Evolutionary conservation across 2,888 invertebrate genomes (phyloP).

Genomic region (Epinotia nisella): DNA sequence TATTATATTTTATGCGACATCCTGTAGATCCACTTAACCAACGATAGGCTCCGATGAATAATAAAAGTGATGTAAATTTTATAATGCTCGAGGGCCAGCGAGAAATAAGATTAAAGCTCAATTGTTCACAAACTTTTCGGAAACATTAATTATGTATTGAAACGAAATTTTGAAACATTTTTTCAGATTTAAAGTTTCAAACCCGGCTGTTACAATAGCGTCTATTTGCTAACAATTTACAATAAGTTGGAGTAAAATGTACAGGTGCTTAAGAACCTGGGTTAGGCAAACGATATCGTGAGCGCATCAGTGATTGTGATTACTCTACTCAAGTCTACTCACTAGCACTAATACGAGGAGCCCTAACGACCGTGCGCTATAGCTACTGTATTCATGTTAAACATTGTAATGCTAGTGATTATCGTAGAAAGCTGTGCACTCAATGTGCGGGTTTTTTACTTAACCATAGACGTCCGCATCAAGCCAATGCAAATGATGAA

Average conservation of each 20-base stretch:
- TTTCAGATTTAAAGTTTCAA: neutral
- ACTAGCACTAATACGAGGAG: slow-evolving; percentile 54
- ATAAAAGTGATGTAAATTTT: slow-evolving; percentile 27
- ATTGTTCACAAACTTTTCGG: slow-evolving; percentile 22
- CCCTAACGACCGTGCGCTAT: slow-evolving; percentile 57
- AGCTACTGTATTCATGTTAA: slow-evolving; percentile 56
- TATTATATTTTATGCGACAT: slow-evolving; percentile 20
- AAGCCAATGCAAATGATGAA: slow-evolving; percentile 54
- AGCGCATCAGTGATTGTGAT: slow-evolving; percentile 19
- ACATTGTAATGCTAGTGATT: slow-evolving; percentile 55
- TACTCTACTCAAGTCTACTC: slow-evolving; percentile 35
- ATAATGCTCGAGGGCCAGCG: slow-evolving; percentile 5
- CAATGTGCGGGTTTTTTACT: slow-evolving; percentile 53
- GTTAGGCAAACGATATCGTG: slow-evolving; percentile 17
- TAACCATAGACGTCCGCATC: slow-evolving; percentile 47
- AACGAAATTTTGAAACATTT: slow-evolving; percentile 5
- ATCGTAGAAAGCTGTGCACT: slow-evolving; percentile 52
- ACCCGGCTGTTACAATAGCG: neutral
- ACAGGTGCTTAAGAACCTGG: slow-evolving; percentile 8
- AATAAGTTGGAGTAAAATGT: neutral
- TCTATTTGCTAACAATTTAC: neutral
- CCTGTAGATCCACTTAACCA: slow-evolving; percentile 29
- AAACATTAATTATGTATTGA: slow-evolving; percentile 13
- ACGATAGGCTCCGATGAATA: slow-evolving; percentile 29
- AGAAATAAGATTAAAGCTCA: slow-evolving; percentile 11